Evolutionary conservation across 2,113 vertebrate species (phyloP), one percentile per base, ranked within the genome.

Genomic region (Tapirus terrestris): DNA sequence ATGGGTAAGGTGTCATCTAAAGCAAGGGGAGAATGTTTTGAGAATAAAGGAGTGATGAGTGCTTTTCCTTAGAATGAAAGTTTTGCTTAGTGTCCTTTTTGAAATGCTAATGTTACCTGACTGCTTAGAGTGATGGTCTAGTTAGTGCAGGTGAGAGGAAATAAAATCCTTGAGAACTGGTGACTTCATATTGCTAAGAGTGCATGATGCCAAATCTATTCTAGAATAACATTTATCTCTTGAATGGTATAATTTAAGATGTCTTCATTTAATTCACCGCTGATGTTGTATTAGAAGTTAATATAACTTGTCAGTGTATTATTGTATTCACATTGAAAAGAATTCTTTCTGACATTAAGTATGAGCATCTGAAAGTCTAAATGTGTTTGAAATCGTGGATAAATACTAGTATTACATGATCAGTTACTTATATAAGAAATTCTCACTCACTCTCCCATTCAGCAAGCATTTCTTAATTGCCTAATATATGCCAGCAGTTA

Each of bases 231-330:
- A 77, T 65, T 92, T 97, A 88, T 58, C 18, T 93, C 81, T 93
- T 60, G 84, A 95, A 89, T 93, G 60, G 33, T 80, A 45, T 96
- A 90, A 90, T 85, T 96, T 91, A 84, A 14, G 63, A 84, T 65
- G 29, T 89, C 29, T 96, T 96, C 27, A 91, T 91, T 97, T 97
- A 96, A 94, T 96, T 97, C 89, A 53, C 8, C 93, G 73, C 3
- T 91, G 89, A 95, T 88, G 81, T 70, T 94, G 9, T 61, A 90
- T 84, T 96, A 72, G 94, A 97, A 96, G 73, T 86, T 70, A 80
- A 93, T 95, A 4, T 65, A 94, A 92, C 83, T 96, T 97, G 36
- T 95, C 76, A 96, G 51, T 20, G 45, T n/a, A 53, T 91, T 90
- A 94, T 60, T 97, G 75, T 79, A 94, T 95, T 68, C 60, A 58